These are phyloP conservation scores for Xylocopa sonorina DNA, from an alignment of 1,140 invertebrate genomes.

Conservation along the genomic window DNA sequence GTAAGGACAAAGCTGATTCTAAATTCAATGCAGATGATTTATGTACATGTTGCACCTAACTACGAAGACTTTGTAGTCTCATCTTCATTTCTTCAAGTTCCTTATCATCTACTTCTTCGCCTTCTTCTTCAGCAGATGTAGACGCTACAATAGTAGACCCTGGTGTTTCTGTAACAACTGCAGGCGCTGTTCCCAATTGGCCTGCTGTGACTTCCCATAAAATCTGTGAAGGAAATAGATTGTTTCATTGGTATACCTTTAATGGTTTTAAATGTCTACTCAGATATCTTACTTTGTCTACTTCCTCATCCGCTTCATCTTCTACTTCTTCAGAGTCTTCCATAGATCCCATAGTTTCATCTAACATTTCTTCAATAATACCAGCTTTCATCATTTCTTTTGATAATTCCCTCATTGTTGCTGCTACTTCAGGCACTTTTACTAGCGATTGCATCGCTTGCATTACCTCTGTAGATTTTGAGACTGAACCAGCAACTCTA, in stretches of 20 bases:
- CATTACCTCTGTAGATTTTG: conserved; percentile 98
- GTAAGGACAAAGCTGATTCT: conserved; percentile 40
- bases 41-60: conserved; percentile 82
- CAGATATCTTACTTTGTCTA: conserved; percentile 89
- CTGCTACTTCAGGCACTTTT: conserved; percentile 95
- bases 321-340: conserved; percentile 96
- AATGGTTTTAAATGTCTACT: neutral
- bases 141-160: conserved; percentile 83
- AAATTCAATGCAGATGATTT: conserved; percentile 44
- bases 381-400: conserved; percentile 99
- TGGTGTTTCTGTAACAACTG: conserved; percentile 86
- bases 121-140: conserved; percentile 80
- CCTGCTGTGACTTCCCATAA: conserved; percentile 97
- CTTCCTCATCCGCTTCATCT: conserved; percentile 95
- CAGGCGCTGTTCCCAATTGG: conserved; percentile 94
- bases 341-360: conserved; percentile 96
- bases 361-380: conserved; percentile 91
- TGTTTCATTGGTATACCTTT: neutral
- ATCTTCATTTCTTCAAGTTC: conserved; percentile 94
- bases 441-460: conserved; percentile 97
- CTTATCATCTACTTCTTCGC: conserved; percentile 85
- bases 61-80: conserved; percentile 90
- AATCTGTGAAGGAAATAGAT: conserved; percentile 83
- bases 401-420: conserved; percentile 98
- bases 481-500: conserved; percentile 93